Percentiles rank a stretch among this genome's conserved stretches.
These are phyloP conservation scores for Mamestra brassicae DNA, from an alignment of 2,888 invertebrate species.

Conservation along the genomic window DNA sequence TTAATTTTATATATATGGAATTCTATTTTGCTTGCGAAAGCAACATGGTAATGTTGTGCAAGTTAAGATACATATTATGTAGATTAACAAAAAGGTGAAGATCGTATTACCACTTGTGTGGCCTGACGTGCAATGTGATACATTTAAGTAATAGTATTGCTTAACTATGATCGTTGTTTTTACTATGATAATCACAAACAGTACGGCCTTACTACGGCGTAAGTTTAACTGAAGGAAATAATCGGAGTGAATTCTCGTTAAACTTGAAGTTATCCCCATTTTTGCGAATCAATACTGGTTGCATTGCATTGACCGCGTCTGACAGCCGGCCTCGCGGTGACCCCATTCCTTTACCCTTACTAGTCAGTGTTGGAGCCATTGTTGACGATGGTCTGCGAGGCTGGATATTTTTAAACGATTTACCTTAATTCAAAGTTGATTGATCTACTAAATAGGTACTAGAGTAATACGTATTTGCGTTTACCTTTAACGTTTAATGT, in stretches of 20 bases:
- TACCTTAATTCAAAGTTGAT: constrained; percentile 54
- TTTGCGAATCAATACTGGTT: constrained; percentile 70
- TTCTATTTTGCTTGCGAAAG: constrained; percentile 51
- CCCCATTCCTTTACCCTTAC: constrained; percentile 86
- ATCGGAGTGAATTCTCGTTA: constrained; percentile 19
- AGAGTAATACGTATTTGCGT: background rate
- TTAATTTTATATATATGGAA: constrained; percentile 44
- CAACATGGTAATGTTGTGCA: constrained; percentile 42
- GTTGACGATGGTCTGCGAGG: constrained; percentile 68
- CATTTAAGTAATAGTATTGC: constrained; percentile 60
- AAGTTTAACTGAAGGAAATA: constrained; percentile 18
- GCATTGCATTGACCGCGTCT: constrained; percentile 79
- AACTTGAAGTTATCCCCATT: constrained; percentile 65
- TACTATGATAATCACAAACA: constrained; percentile 20
- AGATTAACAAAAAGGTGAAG: constrained; percentile 53
- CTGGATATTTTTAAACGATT: constrained; percentile 66
- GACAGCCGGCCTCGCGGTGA: constrained; percentile 77
- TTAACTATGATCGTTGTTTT: constrained; percentile 34
- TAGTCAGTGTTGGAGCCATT: constrained; percentile 74
- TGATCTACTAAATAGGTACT: background rate
- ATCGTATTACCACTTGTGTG: constrained; percentile 66
- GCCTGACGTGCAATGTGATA: constrained; percentile 69
- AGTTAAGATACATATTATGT: constrained; percentile 26
- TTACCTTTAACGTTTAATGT: background rate
- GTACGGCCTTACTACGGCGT: background rate